Evolutionary conservation across 2,888 invertebrate species (phyloP), one percentile per base, ranked within the genome.

Genomic region (Ormyrus labotus): DNA sequence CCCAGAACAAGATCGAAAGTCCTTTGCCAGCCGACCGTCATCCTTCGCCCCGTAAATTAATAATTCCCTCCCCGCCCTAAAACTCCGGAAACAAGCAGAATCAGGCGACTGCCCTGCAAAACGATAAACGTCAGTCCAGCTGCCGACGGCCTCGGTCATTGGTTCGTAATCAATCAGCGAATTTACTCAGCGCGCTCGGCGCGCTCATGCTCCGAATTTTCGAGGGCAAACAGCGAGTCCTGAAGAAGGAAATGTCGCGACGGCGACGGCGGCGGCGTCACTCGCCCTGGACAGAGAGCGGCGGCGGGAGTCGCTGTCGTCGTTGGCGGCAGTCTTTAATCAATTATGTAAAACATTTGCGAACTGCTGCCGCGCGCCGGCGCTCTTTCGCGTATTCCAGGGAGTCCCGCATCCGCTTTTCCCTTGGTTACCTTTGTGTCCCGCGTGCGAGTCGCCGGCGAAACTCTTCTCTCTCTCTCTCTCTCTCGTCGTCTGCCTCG

Each of bases 301-400:
- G 34, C 63, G 53, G 10, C 72, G 34, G 34, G 2, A 1, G 4
- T 4, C 19, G 19, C 34, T 4, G 34, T 34, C 34, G 34, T 34
- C 34, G 34, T 34, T 34, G 34, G 34, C 34, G 34, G 34, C 78
- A 87, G 87, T 89, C 90, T 90, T 90, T 90, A 90, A 90, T 90
- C 90, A 90, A 90, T 90, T 90, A 90, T 90, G 90, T 85, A 89
- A 90, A 90, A 85, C 85, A 88, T 87, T 87, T 87, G 86, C 86
- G 84, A 84, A 85, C 85, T 81, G 81, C 80, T 6, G 64, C 51
- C 34, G 34, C 34, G 34, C 34, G 34, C 34, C 13, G 51, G 5
- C 13, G 74, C 78, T 67, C 70, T 81, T 69, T 71, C 61, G 34
- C 34, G 53, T 70, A 64, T 68, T 58, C 50, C 11, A 0, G 13